A percentile compares a stretch with the other conserved stretches of the same genome.
Evolutionary conservation across 2,888 invertebrate genomes (phyloP).

Genomic region (Melieria crassipennis): DNA sequence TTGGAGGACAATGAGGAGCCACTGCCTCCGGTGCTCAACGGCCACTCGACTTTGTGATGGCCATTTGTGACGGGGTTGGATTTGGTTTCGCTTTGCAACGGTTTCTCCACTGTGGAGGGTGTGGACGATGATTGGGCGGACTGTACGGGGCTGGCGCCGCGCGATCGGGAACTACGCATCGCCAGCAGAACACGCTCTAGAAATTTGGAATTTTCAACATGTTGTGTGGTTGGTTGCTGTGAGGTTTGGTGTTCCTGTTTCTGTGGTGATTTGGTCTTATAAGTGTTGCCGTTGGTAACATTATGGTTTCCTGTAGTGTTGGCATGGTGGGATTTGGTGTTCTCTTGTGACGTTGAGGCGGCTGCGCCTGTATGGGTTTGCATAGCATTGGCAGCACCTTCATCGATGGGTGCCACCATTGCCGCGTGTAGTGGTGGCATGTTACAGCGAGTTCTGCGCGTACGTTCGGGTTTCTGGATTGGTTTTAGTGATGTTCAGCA

Average conservation of each 20-base stretch:
- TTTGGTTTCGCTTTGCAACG: neutral
- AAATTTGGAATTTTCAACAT: slow-evolving; percentile 46
- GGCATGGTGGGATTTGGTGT: slow-evolving; percentile 6
- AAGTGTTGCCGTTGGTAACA: neutral
- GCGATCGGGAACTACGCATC: slow-evolving; percentile 48
- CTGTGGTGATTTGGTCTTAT: neutral
- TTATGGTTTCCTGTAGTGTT: neutral
- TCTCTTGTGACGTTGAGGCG: neutral
- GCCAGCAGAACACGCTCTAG: slow-evolving; percentile 55
- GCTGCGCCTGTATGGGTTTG: slow-evolving; percentile 4
- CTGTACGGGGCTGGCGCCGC: slow-evolving; percentile 13
- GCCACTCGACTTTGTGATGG: neutral
- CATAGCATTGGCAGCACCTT: neutral
- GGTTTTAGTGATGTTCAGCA: slow-evolving; percentile 23
- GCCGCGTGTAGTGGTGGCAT: slow-evolving; percentile 39
- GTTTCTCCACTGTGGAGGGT: slow-evolving; percentile 6
- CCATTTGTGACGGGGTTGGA: slow-evolving; percentile 28
- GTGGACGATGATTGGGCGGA: slow-evolving; percentile 15
- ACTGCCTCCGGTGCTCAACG: slow-evolving; percentile 42
- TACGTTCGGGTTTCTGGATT: neutral
- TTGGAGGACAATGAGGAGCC: slow-evolving; percentile 51
- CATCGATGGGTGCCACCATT: slow-evolving; percentile 1
- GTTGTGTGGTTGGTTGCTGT: slow-evolving; percentile 16
- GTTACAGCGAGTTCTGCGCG: no score
- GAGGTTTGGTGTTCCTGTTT: slow-evolving; percentile 16